Percentiles rank a stretch among this genome's conserved stretches.
phyloP scores from a whole-genome alignment of 2,113 vertebrate species.

The Podarcis muralis region DNA sequence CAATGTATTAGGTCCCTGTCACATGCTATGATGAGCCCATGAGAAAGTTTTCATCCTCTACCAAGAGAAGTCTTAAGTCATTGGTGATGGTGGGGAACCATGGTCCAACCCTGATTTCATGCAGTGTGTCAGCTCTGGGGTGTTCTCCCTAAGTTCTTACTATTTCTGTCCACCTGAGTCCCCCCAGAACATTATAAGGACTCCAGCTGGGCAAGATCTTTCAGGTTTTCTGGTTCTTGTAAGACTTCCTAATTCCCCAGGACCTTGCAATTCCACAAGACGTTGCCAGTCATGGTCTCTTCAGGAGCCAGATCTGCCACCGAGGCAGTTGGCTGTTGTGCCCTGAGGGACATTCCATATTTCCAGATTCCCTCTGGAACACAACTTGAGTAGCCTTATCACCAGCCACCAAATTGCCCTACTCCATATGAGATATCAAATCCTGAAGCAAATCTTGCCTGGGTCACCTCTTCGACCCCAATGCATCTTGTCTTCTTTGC shows the following conservation, averaged over 20 bases:
- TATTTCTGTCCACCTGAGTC: background rate
- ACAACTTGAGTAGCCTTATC: background rate
- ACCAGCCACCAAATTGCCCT: background rate
- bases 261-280: background rate
- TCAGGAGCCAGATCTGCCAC: too few species aligned
- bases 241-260: background rate
- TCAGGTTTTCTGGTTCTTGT: background rate
- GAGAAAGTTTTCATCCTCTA: background rate
- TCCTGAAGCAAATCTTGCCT: background rate
- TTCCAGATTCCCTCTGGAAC: too few species aligned
- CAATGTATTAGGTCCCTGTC: background rate
- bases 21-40: background rate
- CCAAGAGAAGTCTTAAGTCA: background rate
- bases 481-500: background rate
- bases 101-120: background rate
- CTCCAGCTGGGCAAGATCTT: background rate
- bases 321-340: background rate
- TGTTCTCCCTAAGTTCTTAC: background rate
- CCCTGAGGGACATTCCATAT: background rate
- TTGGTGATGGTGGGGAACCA: background rate
- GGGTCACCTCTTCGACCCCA: background rate
- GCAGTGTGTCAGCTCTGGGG: background rate
- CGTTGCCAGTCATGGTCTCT: background rate
- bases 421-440: background rate
- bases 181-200: background rate